Evolutionary conservation across 1,140 invertebrate species (phyloP).

Genomic region (Zaprionus africanus): DNA sequence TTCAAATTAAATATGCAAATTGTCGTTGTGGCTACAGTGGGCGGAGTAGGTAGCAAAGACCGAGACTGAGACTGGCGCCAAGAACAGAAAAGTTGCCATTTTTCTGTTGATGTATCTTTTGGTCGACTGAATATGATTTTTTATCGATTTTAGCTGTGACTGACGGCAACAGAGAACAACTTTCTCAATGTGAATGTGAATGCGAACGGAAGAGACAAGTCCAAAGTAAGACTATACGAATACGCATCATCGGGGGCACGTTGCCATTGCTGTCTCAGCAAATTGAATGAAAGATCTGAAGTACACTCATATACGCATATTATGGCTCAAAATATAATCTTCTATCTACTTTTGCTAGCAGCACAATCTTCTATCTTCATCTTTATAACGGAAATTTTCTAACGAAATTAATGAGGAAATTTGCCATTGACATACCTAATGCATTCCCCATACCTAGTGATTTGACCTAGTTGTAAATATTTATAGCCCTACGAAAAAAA

Average conservation of each 20-base stretch:
- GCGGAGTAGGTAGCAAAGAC: background rate
- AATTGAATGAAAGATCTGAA: slow-evolving; percentile 38
- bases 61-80: slow-evolving; percentile 30
- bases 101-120: slow-evolving; percentile 43
- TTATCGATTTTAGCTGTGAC: slow-evolving; percentile 43
- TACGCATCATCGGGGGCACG: background rate
- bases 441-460: slow-evolving; percentile 15
- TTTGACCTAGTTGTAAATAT: slow-evolving; percentile 24
- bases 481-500: slow-evolving; percentile 19
- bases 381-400: slow-evolving; percentile 28
- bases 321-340: slow-evolving; percentile 25
- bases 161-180: slow-evolving; percentile 2
- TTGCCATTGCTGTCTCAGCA: slow-evolving; percentile 17
- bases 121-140: slow-evolving; percentile 46
- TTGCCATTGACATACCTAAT: slow-evolving; percentile 23
- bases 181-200: background rate
- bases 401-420: slow-evolving; percentile 42
- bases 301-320: background rate
- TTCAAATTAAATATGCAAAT: slow-evolving; percentile 61
- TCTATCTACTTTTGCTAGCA: background rate
- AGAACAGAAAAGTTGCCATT: slow-evolving; percentile 40
- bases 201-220: slow-evolving; percentile 6
- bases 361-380: slow-evolving; percentile 1
- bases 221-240: background rate
- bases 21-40: background rate